These are phyloP conservation scores for Apostichopus californicus DNA, from an alignment of 35 echinoderm and acorn worm genomes.

Conservation along the genomic window DNA sequence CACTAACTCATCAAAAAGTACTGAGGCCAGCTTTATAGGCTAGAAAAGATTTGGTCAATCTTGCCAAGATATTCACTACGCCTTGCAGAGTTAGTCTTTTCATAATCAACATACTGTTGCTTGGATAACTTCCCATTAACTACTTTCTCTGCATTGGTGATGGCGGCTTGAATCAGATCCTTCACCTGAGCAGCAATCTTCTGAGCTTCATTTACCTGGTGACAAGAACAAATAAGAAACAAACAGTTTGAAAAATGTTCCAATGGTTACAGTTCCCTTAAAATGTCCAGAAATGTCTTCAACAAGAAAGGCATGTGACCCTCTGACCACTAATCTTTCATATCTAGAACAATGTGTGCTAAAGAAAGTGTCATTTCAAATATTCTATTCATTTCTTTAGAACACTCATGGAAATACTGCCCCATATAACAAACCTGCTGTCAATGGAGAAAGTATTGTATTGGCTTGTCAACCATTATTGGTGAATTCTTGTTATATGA, in stretches of 20 bases:
- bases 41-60: constrained; percentile 66
- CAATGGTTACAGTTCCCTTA: too few relatives aligned
- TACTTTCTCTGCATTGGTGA: constrained; percentile 93
- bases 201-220: constrained; percentile 81
- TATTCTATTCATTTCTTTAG: too few relatives aligned
- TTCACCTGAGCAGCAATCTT: constrained; percentile 74
- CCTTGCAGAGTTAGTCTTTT: constrained; percentile 79
- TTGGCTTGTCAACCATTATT: too few relatives aligned
- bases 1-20: background rate
- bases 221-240: constrained; percentile 4
- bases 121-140: constrained; percentile 81
- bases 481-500: too few relatives aligned
- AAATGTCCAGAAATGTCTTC: too few relatives aligned
- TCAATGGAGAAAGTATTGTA: too few relatives aligned
- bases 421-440: too few relatives aligned
- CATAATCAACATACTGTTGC: constrained; percentile 89
- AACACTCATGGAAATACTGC: too few relatives aligned
- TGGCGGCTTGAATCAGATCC: constrained; percentile 67
- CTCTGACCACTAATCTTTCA: too few relatives aligned
- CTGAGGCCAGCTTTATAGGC: constrained; percentile 52
- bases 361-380: too few relatives aligned
- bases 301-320: too few relatives aligned
- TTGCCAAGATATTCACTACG: constrained; percentile 72
- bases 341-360: too few relatives aligned
- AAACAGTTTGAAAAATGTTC: background rate